Base-by-base conservation (phyloP, 2,113 vertebrate genomes). In the Tachycineta bicolor region DNA sequence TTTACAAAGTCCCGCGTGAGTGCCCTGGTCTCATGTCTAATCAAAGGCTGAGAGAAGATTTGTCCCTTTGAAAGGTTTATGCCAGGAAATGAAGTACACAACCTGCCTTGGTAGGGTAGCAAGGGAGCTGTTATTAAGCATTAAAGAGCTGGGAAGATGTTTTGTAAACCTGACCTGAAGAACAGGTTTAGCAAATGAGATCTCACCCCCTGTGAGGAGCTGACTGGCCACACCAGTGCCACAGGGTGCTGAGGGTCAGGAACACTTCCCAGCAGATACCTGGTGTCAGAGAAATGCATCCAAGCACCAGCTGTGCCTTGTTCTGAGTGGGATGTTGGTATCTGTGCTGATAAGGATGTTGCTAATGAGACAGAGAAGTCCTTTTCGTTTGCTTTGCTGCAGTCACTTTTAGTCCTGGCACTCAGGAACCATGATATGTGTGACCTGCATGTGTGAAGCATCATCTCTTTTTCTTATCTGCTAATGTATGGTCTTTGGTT, bases 191-290 rank as follows among this genome's bases (percentile, higher is more conserved):
- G 68, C 2, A 4, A 43, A 34, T 12, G 34, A 60, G 29, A 33
- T 23, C 49, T 43, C 46, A 62, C 19, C 33, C 47, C 47, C 63
- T 13, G 10, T 2, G 34, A 65, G 20, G n/a, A 89, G 22, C 65
- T 83, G 83, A 50, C 33, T 46, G 62, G 63, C 49, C 41, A 41
- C 44, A 44, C 55, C 53, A 62, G 63, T 52, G 76, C 68, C 4
- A 2, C 19, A 20, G 49, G 10, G 21, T 49, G 31, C 0, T 0
- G 31, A 65, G 37, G 33, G 37, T 8, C 0, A 0, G 64, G 52
- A 79, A 15, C 1, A 4, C 19, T 23, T 68, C 68, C 34, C 68
- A 47, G 76, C 14, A 12, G 47, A 18, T n/a, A 47, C 5, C 46
- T 53, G 14, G n/a, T 84, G 31, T 19, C 55, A n/a, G 73, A 89